Percentiles rank a stretch among this genome's conserved stretches.
Evolutionary conservation across 2,113 vertebrate genomes (phyloP).

Genomic region (Corapipo altera): DNA sequence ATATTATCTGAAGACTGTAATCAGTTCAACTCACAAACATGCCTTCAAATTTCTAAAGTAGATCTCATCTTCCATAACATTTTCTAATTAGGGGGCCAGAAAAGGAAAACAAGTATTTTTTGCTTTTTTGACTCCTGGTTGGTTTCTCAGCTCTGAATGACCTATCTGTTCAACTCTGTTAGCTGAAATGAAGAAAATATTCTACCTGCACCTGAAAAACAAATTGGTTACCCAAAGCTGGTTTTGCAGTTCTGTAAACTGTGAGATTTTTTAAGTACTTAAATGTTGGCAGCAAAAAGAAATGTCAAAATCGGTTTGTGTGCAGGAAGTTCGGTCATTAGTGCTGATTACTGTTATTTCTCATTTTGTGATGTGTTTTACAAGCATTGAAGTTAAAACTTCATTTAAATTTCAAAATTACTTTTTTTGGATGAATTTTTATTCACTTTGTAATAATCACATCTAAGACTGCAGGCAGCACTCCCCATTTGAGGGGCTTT

Average conservation of each 20-base stretch:
- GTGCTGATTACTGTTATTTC: not conserved
- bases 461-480: accelerated
- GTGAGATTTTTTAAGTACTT: not conserved
- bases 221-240: not conserved
- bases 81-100: not conserved
- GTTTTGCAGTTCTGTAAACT: not conserved
- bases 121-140: not conserved
- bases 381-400: not conserved
- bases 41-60: not conserved
- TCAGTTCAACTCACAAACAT: not conserved
- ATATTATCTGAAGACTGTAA: not conserved
- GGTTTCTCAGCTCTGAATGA: constrained; percentile 1
- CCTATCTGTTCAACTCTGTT: not conserved
- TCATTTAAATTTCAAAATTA: not conserved
- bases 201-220: not conserved
- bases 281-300: not conserved
- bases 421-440: not conserved
- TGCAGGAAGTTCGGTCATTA: not conserved
- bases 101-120: not conserved
- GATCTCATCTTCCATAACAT: not conserved
- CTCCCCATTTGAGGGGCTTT: not conserved
- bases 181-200: not conserved
- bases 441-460: not conserved
- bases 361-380: not conserved
- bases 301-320: not conserved